Conservation (phyloP, 2,888 invertebrate species). For the Saturnia pavonia region DNA sequence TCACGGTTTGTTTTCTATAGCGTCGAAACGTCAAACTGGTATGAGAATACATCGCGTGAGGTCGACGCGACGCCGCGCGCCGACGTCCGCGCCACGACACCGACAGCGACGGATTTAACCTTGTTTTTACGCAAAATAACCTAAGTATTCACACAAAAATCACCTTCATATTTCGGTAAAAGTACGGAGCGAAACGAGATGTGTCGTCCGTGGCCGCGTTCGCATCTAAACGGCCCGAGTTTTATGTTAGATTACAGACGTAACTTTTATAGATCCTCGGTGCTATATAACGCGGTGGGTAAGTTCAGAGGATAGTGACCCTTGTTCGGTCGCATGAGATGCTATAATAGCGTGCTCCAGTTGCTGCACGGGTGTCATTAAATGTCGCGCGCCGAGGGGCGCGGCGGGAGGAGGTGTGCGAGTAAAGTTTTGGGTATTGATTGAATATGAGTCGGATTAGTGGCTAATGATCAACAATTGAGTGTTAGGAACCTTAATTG, state of each 20-base stretch:
- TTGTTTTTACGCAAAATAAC: conserved; percentile 69
- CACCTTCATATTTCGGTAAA: conserved; percentile 78
- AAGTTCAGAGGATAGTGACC: conserved; percentile 68
- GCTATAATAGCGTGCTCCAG: conserved; percentile 58
- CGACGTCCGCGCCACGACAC: conserved; percentile 57
- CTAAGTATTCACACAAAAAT: conserved; percentile 72
- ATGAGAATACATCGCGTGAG: conserved; percentile 56
- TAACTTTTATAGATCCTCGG: conserved; percentile 83
- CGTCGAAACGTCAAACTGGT: conserved; percentile 61
- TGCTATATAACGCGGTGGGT: conserved; percentile 81
- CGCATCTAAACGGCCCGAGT: conserved; percentile 83
- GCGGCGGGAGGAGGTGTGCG: conserved; percentile 76
- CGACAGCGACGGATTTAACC: conserved; percentile 56
- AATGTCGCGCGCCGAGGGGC: conserved; percentile 80
- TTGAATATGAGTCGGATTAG: conserved; percentile 81
- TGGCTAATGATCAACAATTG: conserved; percentile 80
- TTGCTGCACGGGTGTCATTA: conserved; percentile 81
- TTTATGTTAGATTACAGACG: conserved; percentile 83
- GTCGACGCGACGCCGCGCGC: conserved; percentile 56
- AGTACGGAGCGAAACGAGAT: conserved; percentile 81
- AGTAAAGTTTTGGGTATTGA: conserved; percentile 82
- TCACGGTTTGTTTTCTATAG: conserved; percentile 61
- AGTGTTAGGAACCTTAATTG: conserved; percentile 62
- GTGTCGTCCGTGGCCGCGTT: conserved; percentile 82
- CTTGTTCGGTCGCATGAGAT: conserved; percentile 61